Base-by-base conservation (phyloP, 2,888 invertebrate species). In the Myathropa florea region DNA sequence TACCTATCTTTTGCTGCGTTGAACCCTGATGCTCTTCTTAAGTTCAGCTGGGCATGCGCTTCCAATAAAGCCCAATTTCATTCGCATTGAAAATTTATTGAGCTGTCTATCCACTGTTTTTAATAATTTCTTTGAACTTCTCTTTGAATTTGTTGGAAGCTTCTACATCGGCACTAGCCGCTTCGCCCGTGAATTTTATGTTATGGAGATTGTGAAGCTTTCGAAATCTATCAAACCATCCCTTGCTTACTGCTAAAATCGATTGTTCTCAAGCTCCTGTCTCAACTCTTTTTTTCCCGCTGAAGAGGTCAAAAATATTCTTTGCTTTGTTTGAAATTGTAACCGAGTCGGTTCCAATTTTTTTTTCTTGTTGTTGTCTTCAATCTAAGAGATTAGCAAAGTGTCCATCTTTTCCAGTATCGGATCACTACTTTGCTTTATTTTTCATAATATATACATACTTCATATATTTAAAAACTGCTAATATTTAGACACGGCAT, bases 71-170 rank as follows among this genome's bases (percentile, higher is more conserved):
- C 2, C 63, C 63, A 3, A 4, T 33, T 33, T 63, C 6, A 30
- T 63, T 28, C 14, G 0, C 30, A 30, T 63, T 64, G 14, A 33
- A 64, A 23, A 36, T 88, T 81, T 90, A 90, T 73, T 90, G 86
- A 18, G 89, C 77, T 60, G 24, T 81, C 83, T 90, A 90, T 53
- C 80, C 88, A 73, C 88, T 88, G 33, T 88, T 88, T 61, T 84
- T 78, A 78, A 90, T 89, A 63, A 89, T 88, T 88, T 89, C 87
- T 21, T 63, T 67, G 75, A 89, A 63, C 76, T 83, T 83, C 85
- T 60, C 18, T 24, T 76, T 73, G 73, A 76, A 88, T 75, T 88
- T 70, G 75, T 84, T 82, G 24, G 88, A 81, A 57, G 84, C 86
- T 39, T 26, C 33, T 65, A 81, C 64, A 89, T 89, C 86, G 39